Base-by-base conservation (phyloP, 1,140 invertebrate species). In the Bradynema listronoti region DNA sequence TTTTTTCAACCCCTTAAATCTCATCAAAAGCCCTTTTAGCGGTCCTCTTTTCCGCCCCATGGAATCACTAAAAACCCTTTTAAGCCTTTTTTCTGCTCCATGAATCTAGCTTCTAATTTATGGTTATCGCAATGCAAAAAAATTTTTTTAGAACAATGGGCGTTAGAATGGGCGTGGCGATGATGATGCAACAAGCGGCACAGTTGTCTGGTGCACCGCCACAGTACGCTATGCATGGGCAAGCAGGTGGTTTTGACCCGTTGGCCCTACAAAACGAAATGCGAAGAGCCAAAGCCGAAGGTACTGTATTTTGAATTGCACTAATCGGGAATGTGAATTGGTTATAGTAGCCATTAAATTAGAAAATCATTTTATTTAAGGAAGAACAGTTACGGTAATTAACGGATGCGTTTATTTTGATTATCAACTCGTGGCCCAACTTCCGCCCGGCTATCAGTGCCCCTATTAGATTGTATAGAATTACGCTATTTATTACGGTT, bases 171-270 rank as follows among this genome's bases (percentile, higher is more conserved):
- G 69, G 69, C 50, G 69, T 71, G 9, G 69, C 69, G 9, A 68
- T 71, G 70, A 72, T 71, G 69, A 71, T 71, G 69, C 69, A 71
- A 42, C 69, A 71, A 50, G 69, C 69, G 7, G 68, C 63, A 43
- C 58, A 58, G 3, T 51, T 71, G 9, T 50, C 68, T 32, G 58
- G 58, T 25, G 69, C 69, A 4, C 11, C 11, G 11, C 11, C 36
- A 19, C 47, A 50, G 27, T 25, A 51, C 9, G 61, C 65, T 7
- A 47, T 56, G 16, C 25, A 62, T 11, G n/a, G n/a, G n/a, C n/a
- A n/a, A n/a, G n/a, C n/a, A n/a, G n/a, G n/a, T n/a, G n/a, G n/a
- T n/a, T n/a, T n/a, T n/a, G 69, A 71, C 39, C 27, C 65, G 6
- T 29, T 49, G 9, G 51, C 47, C 9, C 41, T 71, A 14, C 58